phyloP scores from a whole-genome alignment of 2,888 invertebrate species.

The Oscheius myriophilus region DNA sequence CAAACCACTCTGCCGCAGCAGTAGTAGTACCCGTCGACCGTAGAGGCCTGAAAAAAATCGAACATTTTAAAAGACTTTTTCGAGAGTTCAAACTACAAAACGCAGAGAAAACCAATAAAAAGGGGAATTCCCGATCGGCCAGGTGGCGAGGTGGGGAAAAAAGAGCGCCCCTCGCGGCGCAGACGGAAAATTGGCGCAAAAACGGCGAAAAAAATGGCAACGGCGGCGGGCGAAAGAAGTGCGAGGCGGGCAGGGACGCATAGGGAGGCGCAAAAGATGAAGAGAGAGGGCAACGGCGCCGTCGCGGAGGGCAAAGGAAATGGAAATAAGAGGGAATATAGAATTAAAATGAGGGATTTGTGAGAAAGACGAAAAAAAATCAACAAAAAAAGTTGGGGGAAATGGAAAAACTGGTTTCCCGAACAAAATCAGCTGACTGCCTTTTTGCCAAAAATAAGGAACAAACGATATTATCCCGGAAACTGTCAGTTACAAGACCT shows the following conservation, averaged over 20 bases:
- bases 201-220: constrained; percentile 30
- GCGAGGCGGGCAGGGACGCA: constrained; percentile 19
- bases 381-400: too few species aligned
- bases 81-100: too few species aligned
- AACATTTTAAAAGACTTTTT: not conserved
- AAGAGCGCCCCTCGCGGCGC: not conserved
- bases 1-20: constrained; percentile 24
- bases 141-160: constrained; percentile 4
- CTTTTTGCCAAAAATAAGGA: too few species aligned
- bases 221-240: constrained; percentile 21
- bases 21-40: constrained; percentile 25
- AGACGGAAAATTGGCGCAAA: constrained; percentile 3
- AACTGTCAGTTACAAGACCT: too few species aligned
- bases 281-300: too few species aligned
- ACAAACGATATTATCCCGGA: too few species aligned
- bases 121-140: constrained; percentile 1
- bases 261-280: constrained; percentile 22
- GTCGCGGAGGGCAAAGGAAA: too few species aligned
- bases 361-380: too few species aligned
- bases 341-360: too few species aligned
- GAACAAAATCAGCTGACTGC: too few species aligned
- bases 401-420: too few species aligned
- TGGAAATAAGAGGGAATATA: too few species aligned
- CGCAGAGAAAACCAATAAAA: not conserved
- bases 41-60: constrained; percentile 8